Percentiles rank a stretch among this genome's conserved stretches.
These are phyloP conservation scores for Forbesichthys agassizii DNA, from an alignment of 2,113 vertebrate species.

Conservation along the genomic window DNA sequence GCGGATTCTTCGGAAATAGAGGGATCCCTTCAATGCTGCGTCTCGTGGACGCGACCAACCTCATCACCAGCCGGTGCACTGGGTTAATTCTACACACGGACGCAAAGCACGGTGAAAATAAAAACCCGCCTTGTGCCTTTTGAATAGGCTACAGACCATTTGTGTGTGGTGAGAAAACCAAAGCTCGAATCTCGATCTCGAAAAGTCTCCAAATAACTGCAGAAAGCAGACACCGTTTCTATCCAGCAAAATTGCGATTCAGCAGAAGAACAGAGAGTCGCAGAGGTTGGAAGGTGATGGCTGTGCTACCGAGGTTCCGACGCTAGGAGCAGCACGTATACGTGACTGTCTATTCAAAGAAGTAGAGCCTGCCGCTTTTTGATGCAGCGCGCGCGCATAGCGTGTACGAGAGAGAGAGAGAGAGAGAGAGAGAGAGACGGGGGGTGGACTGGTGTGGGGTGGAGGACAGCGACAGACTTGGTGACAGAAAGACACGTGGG, in stretches of 20 bases:
- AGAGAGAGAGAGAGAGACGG: constrained; percentile 16
- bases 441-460: constrained; percentile 23
- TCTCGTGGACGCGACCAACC: constrained; percentile 71
- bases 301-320: constrained; percentile 68
- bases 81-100: constrained; percentile 51
- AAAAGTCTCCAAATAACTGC: constrained; percentile 21
- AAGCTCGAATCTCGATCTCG: neutral
- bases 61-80: constrained; percentile 69
- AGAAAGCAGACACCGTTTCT: constrained; percentile 11
- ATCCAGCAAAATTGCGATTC: constrained; percentile 45
- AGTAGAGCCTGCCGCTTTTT: constrained; percentile 34
- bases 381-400: constrained; percentile 43
- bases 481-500: too few relatives aligned
- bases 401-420: neutral
- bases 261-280: constrained; percentile 52
- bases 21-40: constrained; percentile 62
- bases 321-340: constrained; percentile 74
- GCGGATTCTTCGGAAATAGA: constrained; percentile 68
- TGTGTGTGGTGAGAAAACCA: constrained; percentile 3
- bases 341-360: constrained; percentile 49
- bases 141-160: constrained; percentile 36
- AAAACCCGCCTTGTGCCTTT: constrained; percentile 47
- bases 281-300: constrained; percentile 78
- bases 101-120: constrained; percentile 52
- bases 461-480: constrained; percentile 22